Percentiles rank a stretch among this genome's conserved stretches.
Conservation (phyloP, 2,888 invertebrate species). For the Eutolmus rufibarbis region DNA sequence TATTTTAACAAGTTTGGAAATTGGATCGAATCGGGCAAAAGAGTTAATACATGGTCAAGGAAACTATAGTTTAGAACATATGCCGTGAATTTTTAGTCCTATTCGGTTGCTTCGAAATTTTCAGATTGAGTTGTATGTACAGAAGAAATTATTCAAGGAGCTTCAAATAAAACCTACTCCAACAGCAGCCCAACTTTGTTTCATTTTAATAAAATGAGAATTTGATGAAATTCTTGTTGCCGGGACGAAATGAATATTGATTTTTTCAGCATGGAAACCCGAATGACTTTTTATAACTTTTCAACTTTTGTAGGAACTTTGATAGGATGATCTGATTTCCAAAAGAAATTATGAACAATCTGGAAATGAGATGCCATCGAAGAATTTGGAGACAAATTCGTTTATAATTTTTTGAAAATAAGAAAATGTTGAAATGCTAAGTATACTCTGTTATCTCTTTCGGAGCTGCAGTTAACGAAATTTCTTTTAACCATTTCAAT, state of each 20-base stretch:
- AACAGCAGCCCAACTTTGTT: background rate
- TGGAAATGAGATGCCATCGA: background rate
- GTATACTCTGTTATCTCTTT: background rate
- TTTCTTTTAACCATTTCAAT: background rate
- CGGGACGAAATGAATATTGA: background rate
- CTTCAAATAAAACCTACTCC: background rate
- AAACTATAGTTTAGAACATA: background rate
- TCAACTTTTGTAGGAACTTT: background rate
- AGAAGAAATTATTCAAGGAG: background rate
- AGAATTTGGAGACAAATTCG: background rate
- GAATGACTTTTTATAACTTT: background rate
- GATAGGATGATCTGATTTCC: background rate
- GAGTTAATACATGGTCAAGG: background rate
- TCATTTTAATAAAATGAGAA: background rate
- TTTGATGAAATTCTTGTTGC: background rate
- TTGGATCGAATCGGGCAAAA: background rate
- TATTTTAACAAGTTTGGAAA: background rate
- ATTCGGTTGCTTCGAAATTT: background rate
- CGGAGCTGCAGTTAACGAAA: background rate
- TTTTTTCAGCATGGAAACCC: background rate
- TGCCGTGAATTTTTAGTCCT: background rate
- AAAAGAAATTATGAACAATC: background rate
- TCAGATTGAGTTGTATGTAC: background rate
- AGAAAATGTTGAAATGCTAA: background rate
- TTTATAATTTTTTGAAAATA: background rate